phyloP scores from a whole-genome alignment of 2,797 vertebrate species.

The Ctenopoma kingsleyae region DNA sequence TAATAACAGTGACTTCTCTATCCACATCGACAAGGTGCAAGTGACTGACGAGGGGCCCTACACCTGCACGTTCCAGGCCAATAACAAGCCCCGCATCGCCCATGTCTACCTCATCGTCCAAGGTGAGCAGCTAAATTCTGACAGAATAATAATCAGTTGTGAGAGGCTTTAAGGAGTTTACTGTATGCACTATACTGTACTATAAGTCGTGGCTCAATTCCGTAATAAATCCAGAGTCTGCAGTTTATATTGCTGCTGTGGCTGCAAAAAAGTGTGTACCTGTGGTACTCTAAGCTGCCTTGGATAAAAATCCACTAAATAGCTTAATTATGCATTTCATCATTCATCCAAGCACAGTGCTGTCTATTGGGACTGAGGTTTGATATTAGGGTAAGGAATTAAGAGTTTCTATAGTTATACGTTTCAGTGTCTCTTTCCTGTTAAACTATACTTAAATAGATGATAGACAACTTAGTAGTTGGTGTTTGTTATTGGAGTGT shows the following conservation, averaged over 20 bases:
- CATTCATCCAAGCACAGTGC: constrained; percentile 37
- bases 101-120: constrained; percentile 95
- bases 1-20: constrained; percentile 91
- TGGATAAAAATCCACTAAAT: constrained; percentile 42
- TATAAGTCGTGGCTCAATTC: constrained; percentile 19
- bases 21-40: constrained; percentile 89
- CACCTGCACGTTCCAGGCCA: constrained; percentile 93
- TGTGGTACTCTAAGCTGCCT: constrained; percentile 23
- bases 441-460: constrained; percentile 25
- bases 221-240: constrained; percentile 16
- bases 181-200: not conserved
- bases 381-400: constrained; percentile 52
- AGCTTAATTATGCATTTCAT: constrained; percentile 51
- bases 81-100: constrained; percentile 89
- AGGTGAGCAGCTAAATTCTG: constrained; percentile 75
- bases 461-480: constrained; percentile 9
- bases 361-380: constrained; percentile 51
- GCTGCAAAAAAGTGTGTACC: constrained; percentile 9
- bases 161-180: constrained; percentile 6
- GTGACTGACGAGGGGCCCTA: constrained; percentile 91
- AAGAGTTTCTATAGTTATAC: constrained; percentile 22
- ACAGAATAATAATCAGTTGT: not conserved
- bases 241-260: constrained; percentile 29
- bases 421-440: constrained; percentile 26
- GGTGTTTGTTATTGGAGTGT: constrained; percentile 25